Base-by-base conservation (phyloP, 2,113 vertebrate species). In the Romanogobio albipinnatus region DNA sequence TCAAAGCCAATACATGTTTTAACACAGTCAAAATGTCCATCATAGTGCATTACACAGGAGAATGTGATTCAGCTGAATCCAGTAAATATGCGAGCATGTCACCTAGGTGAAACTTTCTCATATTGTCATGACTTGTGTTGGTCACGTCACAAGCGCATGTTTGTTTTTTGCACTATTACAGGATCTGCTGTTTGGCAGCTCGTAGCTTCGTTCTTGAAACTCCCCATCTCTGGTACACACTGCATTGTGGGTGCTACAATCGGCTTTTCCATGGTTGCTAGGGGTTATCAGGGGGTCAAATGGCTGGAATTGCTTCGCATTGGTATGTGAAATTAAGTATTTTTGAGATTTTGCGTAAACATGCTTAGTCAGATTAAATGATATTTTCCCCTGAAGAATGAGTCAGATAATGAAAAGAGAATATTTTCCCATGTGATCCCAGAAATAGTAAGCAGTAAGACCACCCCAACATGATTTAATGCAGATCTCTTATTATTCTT, bases 171-270 rank as follows among this genome's bases (percentile, higher is more conserved):
- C 29, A 24, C 62, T 81, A 0, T 47, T 45, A 5, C 91, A 99
- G 98, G 98, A 76, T 99, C 98, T 29, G 97, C 97, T 76, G 96
- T 98, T 83, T 99, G 98, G 98, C 98, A 99, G 89, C 93, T 99
- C 47, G 88, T 81, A 22, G 98, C 98, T 87, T 99, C 98, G 0
- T 99, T 99, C 92, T 93, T 99, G 93, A 98, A 96, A 94, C 97
- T 99, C 4, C 98, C 98, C 84, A 99, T 99, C 87, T 99, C 98
- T 89, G 98, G 98, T 77, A 99, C 98, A 11, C 98, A 99, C 92
- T 99, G 98, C 85, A 99, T 99, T 13, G 97, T 99, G 3, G 98
- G 97, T 11, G 98, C 97, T 0, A 99, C 97, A 82, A 97, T 99
- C 29, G 98, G 98, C 13, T 99, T 96, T 90, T 98, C 97, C 0